Base-by-base conservation (phyloP, 2,797 vertebrate genomes). In the Champsocephalus esox region DNA sequence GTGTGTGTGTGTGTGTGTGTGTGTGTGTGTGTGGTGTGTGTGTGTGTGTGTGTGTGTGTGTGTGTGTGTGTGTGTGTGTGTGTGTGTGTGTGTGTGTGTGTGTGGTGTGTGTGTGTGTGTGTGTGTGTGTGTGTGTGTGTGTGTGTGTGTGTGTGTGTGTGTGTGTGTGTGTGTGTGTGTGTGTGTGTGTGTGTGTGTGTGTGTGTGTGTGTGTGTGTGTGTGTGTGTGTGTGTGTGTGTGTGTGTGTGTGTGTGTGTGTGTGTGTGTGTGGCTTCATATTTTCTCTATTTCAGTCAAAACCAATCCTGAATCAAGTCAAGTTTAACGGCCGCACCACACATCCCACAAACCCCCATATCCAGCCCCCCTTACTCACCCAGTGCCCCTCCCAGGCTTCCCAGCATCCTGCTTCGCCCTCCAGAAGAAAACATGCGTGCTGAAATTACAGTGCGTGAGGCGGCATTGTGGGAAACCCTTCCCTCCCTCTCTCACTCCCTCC, bases 371-470 rank as follows among this genome's bases (percentile, higher is more conserved):
- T 66, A 69, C 74, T 65, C 79, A 75, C 78, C 79, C 70, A 3
- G 54, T 17, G 79, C 85, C 85, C 87, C 86, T 90, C 91, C 91
- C 90, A 86, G 82, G 76, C 84, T 83, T 87, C 71, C 81, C 79
- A 86, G 77, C 89, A 85, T 88, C 85, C 90, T 82, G 83, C 80
- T 58, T 69, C 66, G 41, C 72, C 72, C 87, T 74, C 52, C 24
- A 28, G 67, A 56, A 66, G 61, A 82, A 73, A 78, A 75, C 50
- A 71, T 38, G 56, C 52, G 0, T 79, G 74, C 77, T 70, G 65
- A 91, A 91, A 89, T 90, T 89, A 87, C 75, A 89, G 85, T 63
- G 73, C 73, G 60, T 32, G 77, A 46, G 67, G 61, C 55, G 11
- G 70, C 75, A 57, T 82, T 89, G 85, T 84, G 86, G 82, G 80